phyloP scores from a whole-genome alignment of 1,140 invertebrate species.

The Cyclargus thomasi region DNA sequence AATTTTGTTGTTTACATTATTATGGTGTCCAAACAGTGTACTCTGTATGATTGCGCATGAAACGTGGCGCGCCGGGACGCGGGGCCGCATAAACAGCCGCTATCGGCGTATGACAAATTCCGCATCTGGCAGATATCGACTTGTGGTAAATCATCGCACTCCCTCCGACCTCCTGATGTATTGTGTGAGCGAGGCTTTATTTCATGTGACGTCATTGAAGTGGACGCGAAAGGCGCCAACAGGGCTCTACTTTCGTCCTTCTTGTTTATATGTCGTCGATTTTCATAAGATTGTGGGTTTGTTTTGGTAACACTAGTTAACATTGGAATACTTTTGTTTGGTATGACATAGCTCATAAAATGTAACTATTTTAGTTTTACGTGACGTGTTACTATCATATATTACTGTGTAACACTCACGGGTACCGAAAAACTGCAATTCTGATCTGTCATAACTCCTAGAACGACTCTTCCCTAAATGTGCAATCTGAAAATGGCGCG shows the following conservation, averaged over 20 bases:
- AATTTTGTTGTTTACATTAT: neutral
- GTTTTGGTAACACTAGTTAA: too few species aligned
- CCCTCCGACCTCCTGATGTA: slow-evolving; percentile 30
- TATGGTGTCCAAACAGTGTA: slow-evolving; percentile 24
- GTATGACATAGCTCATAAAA: too few species aligned
- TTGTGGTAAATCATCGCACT: slow-evolving; percentile 36
- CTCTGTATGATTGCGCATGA: slow-evolving; percentile 30
- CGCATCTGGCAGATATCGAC: slow-evolving; percentile 41
- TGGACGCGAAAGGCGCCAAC: neutral
- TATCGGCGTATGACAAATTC: slow-evolving; percentile 39
- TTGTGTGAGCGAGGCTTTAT: slow-evolving; percentile 30
- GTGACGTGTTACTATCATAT: too few species aligned
- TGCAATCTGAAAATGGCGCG: neutral
- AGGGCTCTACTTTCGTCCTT: neutral
- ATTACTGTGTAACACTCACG: too few species aligned
- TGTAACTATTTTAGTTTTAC: too few species aligned
- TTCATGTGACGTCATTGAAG: slow-evolving; percentile 22
- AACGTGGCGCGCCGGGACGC: slow-evolving; percentile 24
- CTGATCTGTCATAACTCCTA: neutral
- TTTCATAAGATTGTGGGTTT: too few species aligned
- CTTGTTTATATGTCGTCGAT: too few species aligned
- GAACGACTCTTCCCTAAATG: neutral
- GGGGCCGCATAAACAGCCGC: slow-evolving; percentile 39
- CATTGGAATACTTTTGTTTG: too few species aligned
- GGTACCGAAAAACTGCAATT: neutral